These are phyloP conservation scores for Silvanus unidentatus DNA, from an alignment of 2,888 invertebrate species.

Conservation along the genomic window DNA sequence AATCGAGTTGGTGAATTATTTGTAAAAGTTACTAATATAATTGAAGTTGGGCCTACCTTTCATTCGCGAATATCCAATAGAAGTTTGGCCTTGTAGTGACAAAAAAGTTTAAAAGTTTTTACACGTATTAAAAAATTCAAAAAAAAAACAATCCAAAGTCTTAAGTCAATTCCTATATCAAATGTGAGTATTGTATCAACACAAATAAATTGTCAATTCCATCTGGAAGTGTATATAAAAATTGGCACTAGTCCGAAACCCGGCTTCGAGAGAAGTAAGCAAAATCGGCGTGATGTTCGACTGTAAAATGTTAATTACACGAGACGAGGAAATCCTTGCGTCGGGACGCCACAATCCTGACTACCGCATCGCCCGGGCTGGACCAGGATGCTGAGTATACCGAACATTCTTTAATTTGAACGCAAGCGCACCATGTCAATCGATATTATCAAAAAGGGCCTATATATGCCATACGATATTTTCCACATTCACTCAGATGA, in stretches of 20 bases:
- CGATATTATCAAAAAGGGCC: constrained; percentile 38
- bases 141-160: no score
- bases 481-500: constrained; percentile 14
- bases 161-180: neutral
- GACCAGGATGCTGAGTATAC: constrained; percentile 45
- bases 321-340: constrained; percentile 20
- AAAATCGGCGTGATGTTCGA: neutral
- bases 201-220: neutral
- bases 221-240: neutral
- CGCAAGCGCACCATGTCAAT: constrained; percentile 38
- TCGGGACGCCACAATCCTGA: constrained; percentile 37
- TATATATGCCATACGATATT: constrained; percentile 2
- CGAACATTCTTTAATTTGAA: constrained; percentile 37
- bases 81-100: no score
- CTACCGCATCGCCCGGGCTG: constrained; percentile 45
- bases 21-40: no score
- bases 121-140: no score
- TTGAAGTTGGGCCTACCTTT: no score
- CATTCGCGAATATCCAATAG: no score
- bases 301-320: neutral
- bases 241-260: neutral
- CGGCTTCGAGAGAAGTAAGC: no score
- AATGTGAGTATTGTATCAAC: neutral
- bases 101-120: no score
- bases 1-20: no score